Conservation (phyloP, 1,140 invertebrate genomes). For the Trichonephila inaurata region DNA sequence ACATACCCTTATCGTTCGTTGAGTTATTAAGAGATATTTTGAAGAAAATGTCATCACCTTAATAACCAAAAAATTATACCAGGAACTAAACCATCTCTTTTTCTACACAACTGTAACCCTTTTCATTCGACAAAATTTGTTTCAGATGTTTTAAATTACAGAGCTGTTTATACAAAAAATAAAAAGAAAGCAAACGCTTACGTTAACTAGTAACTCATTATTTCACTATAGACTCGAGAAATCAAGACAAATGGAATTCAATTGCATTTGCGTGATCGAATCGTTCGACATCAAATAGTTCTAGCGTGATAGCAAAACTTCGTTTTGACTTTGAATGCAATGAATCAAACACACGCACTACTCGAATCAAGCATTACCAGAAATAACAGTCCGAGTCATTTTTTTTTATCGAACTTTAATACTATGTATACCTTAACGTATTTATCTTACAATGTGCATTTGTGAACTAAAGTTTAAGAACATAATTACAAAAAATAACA, state of each 20-base stretch:
- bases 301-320: constrained; percentile 1
- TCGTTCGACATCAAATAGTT: not conserved
- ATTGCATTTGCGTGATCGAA: constrained; percentile 27
- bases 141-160: no score
- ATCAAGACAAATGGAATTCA: not conserved
- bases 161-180: no score
- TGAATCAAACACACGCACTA: constrained; percentile 6
- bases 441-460: not conserved
- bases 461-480: not conserved
- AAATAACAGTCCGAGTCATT: not conserved
- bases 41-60: no score
- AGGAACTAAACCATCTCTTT: no score
- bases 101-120: no score
- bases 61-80: no score
- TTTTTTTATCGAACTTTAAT: not conserved
- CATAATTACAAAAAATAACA: no score
- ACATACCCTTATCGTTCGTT: no score
- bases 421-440: not conserved
- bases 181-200: not conserved
- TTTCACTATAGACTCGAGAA: not conserved
- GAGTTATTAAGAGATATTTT: no score
- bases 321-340: not conserved
- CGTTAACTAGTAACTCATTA: not conserved
- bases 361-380: not conserved
- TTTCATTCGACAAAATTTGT: no score